Evolutionary conservation across 2,888 invertebrate species (phyloP).

Genomic region (Drosophila sordidula): DNA sequence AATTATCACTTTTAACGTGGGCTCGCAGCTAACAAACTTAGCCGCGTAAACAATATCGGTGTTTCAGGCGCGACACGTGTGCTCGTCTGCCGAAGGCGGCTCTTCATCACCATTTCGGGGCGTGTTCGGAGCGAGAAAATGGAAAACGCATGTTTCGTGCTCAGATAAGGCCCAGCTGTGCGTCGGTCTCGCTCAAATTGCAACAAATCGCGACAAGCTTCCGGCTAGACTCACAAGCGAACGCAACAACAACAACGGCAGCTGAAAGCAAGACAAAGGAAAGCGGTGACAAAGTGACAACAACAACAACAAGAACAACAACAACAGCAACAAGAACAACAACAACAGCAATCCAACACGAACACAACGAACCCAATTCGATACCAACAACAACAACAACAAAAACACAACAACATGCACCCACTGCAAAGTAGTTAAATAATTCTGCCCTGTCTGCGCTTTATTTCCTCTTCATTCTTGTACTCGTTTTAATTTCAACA

Average conservation of each 20-base stretch:
- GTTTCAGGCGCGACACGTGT: slow-evolving; percentile 48
- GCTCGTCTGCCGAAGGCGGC: slow-evolving; percentile 49
- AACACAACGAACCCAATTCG: slow-evolving; percentile 22
- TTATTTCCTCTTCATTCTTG: slow-evolving; percentile 74
- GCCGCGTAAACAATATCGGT: slow-evolving; percentile 22
- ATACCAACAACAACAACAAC: slow-evolving; percentile 37
- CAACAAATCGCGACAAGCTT: slow-evolving; percentile 57
- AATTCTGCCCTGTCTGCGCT: slow-evolving; percentile 82
- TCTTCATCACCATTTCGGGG: slow-evolving; percentile 51
- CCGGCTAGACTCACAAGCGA: slow-evolving; percentile 33
- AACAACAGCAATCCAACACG: slow-evolving; percentile 31
- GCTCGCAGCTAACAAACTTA: slow-evolving; percentile 28
- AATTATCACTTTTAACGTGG: slow-evolving; percentile 34
- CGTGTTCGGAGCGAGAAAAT: slow-evolving; percentile 75
- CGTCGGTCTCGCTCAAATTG: slow-evolving; percentile 63
- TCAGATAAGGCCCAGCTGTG: slow-evolving; percentile 76
- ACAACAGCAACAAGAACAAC: slow-evolving; percentile 18
- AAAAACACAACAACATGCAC: slow-evolving; percentile 61
- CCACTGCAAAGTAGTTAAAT: slow-evolving; percentile 80
- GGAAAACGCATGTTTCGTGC: slow-evolving; percentile 75
- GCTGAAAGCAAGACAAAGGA: slow-evolving; percentile 42
- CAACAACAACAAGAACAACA: slow-evolving; percentile 28
- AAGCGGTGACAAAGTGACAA: slow-evolving; percentile 22
- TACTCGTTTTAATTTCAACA: slow-evolving; percentile 75
- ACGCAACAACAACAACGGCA: slow-evolving; percentile 22